Evolutionary conservation across 2,113 vertebrate species (phyloP).

Genomic region (Oostethus manadensis): DNA sequence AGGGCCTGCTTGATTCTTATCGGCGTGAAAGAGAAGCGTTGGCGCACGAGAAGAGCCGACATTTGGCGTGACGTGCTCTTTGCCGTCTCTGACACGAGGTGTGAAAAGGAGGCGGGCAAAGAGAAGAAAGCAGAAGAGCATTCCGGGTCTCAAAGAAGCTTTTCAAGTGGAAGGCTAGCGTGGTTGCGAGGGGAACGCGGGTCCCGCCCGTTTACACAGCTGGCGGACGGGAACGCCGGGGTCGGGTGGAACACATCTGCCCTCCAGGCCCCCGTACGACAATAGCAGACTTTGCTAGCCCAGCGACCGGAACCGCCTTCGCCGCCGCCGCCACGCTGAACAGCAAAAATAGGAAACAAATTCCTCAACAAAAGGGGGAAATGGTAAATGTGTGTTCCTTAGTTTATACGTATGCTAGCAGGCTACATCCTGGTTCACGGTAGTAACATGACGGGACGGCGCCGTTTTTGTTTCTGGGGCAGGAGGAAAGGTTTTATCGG

Average conservation of each 20-base stretch:
- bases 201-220: background rate
- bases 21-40: too few relatives aligned
- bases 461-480: too few relatives aligned
- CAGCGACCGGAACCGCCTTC: slow-evolving; percentile 33
- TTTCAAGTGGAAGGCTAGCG: background rate
- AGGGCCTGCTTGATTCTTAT: too few relatives aligned
- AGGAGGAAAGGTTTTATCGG: too few relatives aligned
- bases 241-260: slow-evolving; percentile 1
- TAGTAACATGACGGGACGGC: too few relatives aligned
- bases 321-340: slow-evolving; percentile 6
- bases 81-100: slow-evolving; percentile 10
- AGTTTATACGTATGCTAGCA: too few relatives aligned
- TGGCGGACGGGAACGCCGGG: background rate
- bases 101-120: slow-evolving; percentile 8
- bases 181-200: background rate
- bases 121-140: background rate
- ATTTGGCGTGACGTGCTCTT: slow-evolving; percentile 1
- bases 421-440: too few relatives aligned
- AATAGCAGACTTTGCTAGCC: slow-evolving; percentile 31
- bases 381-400: too few relatives aligned
- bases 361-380: too few relatives aligned
- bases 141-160: background rate
- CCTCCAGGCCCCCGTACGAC: slow-evolving; percentile 11
- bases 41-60: too few relatives aligned
- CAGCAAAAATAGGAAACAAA: too few relatives aligned